A percentile compares a stretch with the other conserved stretches of the same genome.
phyloP scores from a whole-genome alignment of 2,888 invertebrate genomes.

The Drosophila eohydei region DNA sequence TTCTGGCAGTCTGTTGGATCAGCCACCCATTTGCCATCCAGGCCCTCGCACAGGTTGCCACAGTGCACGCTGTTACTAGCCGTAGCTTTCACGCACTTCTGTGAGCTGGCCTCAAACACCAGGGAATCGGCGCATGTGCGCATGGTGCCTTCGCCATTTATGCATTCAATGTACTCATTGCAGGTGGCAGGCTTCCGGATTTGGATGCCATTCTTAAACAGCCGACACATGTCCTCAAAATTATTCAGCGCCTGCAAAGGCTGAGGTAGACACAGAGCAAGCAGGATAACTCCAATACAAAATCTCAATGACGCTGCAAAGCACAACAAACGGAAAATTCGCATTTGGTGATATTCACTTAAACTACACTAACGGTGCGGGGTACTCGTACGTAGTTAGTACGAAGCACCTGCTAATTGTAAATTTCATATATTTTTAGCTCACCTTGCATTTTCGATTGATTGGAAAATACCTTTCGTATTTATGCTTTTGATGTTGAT shows the following conservation, averaged over 20 bases:
- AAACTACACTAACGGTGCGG: neutral
- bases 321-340: neutral
- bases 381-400: neutral
- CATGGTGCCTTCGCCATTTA: slow-evolving; percentile 36
- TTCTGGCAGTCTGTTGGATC: slow-evolving; percentile 73
- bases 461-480: slow-evolving; percentile 28
- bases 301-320: slow-evolving; percentile 28
- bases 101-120: slow-evolving; percentile 54
- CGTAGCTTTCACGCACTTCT: slow-evolving; percentile 60
- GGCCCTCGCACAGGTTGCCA: slow-evolving; percentile 66
- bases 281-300: slow-evolving; percentile 33
- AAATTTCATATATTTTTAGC: neutral
- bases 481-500: slow-evolving; percentile 17
- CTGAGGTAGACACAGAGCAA: slow-evolving; percentile 32
- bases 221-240: slow-evolving; percentile 61
- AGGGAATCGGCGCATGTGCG: slow-evolving; percentile 45
- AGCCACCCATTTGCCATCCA: slow-evolving; percentile 59
- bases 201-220: slow-evolving; percentile 66
- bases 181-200: slow-evolving; percentile 79
- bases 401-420: slow-evolving; percentile 3
- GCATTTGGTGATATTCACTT: neutral
- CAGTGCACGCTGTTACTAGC: slow-evolving; percentile 60
- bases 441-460: slow-evolving; percentile 45
- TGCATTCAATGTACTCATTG: slow-evolving; percentile 74
- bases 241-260: slow-evolving; percentile 21